Conservation (phyloP, 1,140 invertebrate species). For the Nasonia giraulti region DNA sequence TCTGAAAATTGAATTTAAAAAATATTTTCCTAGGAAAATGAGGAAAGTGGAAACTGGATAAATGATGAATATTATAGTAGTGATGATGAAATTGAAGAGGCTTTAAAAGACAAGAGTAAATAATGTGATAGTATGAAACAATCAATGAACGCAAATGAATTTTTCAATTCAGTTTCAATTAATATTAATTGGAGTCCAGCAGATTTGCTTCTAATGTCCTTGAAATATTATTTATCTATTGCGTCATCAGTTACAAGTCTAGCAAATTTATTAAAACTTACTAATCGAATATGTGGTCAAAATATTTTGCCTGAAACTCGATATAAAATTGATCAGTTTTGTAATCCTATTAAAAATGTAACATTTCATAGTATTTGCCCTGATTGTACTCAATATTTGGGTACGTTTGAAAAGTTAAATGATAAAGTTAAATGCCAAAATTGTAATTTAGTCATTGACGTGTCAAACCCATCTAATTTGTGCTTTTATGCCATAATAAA, state of each 20-base stretch:
- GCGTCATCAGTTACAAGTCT: background rate
- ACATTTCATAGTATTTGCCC: background rate
- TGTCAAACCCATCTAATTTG: background rate
- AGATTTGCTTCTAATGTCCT: slow-evolving; percentile 28
- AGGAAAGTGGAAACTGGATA: too few relatives aligned
- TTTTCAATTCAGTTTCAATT: background rate
- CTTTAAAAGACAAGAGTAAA: too few relatives aligned
- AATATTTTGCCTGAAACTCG: slow-evolving; percentile 33
- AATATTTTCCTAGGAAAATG: too few relatives aligned
- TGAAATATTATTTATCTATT: slow-evolving; percentile 10
- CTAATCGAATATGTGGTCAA: slow-evolving; percentile 6
- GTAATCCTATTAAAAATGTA: background rate
- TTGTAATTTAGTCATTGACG: background rate
- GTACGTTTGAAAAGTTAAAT: background rate
- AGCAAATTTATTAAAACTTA: slow-evolving; percentile 14
- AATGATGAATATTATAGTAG: too few relatives aligned
- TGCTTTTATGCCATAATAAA: slow-evolving; percentile 20
- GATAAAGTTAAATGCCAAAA: slow-evolving; percentile 1
- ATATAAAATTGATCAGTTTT: slow-evolving; percentile 17
- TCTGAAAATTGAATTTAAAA: too few relatives aligned
- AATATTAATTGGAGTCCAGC: background rate
- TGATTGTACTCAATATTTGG: slow-evolving; percentile 11
- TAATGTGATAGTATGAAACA: too few relatives aligned
- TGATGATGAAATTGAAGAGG: too few relatives aligned
- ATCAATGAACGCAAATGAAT: background rate